Evolutionary conservation across 2,888 invertebrate species (phyloP), one percentile per base, ranked within the genome.

Genomic region (Drosophila fulvimacula): DNA sequence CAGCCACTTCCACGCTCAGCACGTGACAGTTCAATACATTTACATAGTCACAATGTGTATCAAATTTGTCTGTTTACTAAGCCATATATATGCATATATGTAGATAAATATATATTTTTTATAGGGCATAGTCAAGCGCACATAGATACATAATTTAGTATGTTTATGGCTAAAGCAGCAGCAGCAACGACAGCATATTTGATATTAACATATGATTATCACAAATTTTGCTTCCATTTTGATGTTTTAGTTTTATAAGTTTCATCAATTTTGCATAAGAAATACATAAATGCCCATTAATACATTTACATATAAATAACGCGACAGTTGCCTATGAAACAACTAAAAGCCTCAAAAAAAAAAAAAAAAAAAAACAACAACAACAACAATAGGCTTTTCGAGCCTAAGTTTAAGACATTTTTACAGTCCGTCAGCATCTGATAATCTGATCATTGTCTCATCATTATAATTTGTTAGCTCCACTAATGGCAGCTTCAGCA

Each of bases 131-230:
- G 46, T 42, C 42, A 69, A 39, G 59, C 61, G 57, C 60, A 62
- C 62, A 80, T 61, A 74, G 66, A 61, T 71, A 75, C 76, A 87
- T 84, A 84, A 79, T 68, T 79, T 71, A 82, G 72, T 82, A 42
- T 73, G 73, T 84, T 82, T 87, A 87, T 82, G 87, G 66, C 63
- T 52, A 58, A 60, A 71, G 51, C 44, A 46, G 48, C 19, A 48
- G 30, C 69, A 61, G 57, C 67, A 82, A 41, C 56, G 36, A 27
- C 38, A 58, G 59, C 56, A 55, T 46, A 44, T 69, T 67, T 70
- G 59, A 74, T 74, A 88, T 85, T 88, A 85, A 83, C 85, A 85
- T 85, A 82, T 81, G 88, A 86, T 85, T 88, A 85, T 88, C 88
- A 86, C 83, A 77, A 79, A 73, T 69, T 81, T 73, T 86, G 88